Evolutionary conservation across 1,140 invertebrate genomes (phyloP), one percentile per base, ranked within the genome.

Genomic region (Tetragonula clypearis): DNA sequence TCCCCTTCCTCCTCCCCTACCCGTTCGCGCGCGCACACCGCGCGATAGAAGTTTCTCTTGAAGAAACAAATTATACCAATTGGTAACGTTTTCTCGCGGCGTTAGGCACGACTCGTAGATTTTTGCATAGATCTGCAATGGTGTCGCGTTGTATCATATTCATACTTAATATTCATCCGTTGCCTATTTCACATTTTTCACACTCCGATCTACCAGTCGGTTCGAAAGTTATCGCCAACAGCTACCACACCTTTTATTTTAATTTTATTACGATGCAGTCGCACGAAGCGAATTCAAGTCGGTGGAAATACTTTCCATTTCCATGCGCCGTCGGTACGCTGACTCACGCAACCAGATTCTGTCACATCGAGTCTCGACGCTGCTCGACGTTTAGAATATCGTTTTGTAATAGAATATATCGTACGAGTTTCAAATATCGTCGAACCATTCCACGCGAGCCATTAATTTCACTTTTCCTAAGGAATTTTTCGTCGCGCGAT

Each of bases 211-310:
- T 15, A 12, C 60, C 9, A 30, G 19, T 35, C 35, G 53, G 35
- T 26, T 73, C n/a, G 23, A 72, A 81, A 81, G 55, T 72, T 81
- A 81, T 81, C 68, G 55, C 79, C 17, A 23, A 17, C 68, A 9
- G 53, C 58, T 23, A 30, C 56, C 68, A 30, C 71, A 5, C 71
- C 58, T 49, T 65, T 26, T 65, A 56, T 65, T 82, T 82, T 82
- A 55, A 72, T 82, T 82, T 82, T 60, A 53, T 82, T 74, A 55
- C 19, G 56, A 75, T 41, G n/a, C 58, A 19, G 58, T 65, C 23
- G 49, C 80, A 35, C 41, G 78, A 66, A 66, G 41, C 23, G 53
- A 17, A 11, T n/a, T 14, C 49, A 11, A 75, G 60, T 66, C 60
- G 58, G n/a, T 55, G 21, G 58, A 62, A 82, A 82, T 19, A 30